Evolutionary conservation across 2,797 vertebrate species (phyloP), one percentile per base, ranked within the genome.

Genomic region (Coracias cyanogaster): DNA sequence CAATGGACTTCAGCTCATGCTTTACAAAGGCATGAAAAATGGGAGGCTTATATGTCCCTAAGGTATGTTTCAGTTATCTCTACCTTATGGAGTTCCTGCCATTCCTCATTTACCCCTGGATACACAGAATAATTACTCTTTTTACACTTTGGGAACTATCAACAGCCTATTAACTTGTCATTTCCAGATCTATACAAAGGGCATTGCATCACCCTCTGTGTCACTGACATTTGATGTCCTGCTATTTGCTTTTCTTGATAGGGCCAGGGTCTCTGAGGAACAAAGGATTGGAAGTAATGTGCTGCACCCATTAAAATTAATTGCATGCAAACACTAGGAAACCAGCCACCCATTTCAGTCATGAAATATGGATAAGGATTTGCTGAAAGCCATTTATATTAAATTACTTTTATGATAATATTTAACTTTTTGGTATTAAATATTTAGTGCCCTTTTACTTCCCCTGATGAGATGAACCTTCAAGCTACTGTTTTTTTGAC

Each of bases 351-450:
- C 86, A 89, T 60, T 96, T 93, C 90, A 90, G 26, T 97, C 77
- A 98, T 98, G 95, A 98, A 98, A 98, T 98, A 98, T 98, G 96
- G 87, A 98, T 98, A 96, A 97, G 90, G 93, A 96, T 95, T 97
- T 97, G 78, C 96, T 97, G 97, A 98, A 98, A 98, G 95, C 91
- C 95, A 98, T 98, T 98, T 98, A 97, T 98, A 98, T 98, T 98
- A 98, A 97, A 98, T 98, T 97, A 98, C 96, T 98, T 98, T 97
- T 97, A 97, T 97, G 96, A 98, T 97, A 98, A 98, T 98, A 98
- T 98, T 98, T 98, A 98, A 97, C 93, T 96, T 98, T 98, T 94
- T 86, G 69, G 51, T 86, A 97, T 98, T 96, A 98, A 98, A 98
- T 97, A 98, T 98, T 98, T 96, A 98, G 86, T 91, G 81, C 12